Evolutionary conservation across 2,888 invertebrate genomes (phyloP).

Genomic region (Salticus scenicus): DNA sequence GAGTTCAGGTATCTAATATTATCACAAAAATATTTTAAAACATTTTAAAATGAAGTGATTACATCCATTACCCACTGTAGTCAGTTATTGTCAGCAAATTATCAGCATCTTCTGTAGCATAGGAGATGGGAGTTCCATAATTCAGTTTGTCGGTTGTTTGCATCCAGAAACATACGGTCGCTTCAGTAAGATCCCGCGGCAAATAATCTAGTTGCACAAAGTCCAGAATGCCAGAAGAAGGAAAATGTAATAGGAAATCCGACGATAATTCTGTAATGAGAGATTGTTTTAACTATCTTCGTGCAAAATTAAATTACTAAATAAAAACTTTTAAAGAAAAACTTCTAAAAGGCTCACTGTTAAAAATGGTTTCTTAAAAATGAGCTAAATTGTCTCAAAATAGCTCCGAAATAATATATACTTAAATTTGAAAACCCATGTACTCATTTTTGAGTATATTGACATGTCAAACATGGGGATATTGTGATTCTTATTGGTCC

Average conservation of each 20-base stretch:
- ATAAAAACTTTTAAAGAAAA: too few species aligned
- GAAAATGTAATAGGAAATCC: conserved; percentile 80
- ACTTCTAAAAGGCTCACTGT: too few species aligned
- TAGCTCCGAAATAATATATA: too few species aligned
- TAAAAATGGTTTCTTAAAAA: too few species aligned
- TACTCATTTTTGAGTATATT: too few species aligned
- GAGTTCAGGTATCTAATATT: too few species aligned
- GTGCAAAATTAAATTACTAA: not conserved
- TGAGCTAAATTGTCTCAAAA: too few species aligned
- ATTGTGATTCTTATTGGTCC: too few species aligned
- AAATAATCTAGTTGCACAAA: conserved; percentile 79
- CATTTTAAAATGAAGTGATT: not conserved
- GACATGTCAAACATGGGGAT: too few species aligned
- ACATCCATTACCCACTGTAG: conserved; percentile 80
- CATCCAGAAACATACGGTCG: conserved; percentile 82
- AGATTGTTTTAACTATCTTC: not conserved
- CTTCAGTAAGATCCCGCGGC: conserved; percentile 77
- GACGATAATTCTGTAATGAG: conserved; percentile 73
- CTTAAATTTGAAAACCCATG: too few species aligned
- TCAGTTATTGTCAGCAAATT: conserved; percentile 83
- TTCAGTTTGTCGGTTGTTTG: conserved; percentile 80
- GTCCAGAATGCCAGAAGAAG: conserved; percentile 79
- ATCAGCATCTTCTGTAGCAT: conserved; percentile 80
- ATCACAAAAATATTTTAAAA: too few species aligned
- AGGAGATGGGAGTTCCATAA: conserved; percentile 83